phyloP scores from a whole-genome alignment of 2,888 invertebrate genomes.

The Eilema depressum region DNA sequence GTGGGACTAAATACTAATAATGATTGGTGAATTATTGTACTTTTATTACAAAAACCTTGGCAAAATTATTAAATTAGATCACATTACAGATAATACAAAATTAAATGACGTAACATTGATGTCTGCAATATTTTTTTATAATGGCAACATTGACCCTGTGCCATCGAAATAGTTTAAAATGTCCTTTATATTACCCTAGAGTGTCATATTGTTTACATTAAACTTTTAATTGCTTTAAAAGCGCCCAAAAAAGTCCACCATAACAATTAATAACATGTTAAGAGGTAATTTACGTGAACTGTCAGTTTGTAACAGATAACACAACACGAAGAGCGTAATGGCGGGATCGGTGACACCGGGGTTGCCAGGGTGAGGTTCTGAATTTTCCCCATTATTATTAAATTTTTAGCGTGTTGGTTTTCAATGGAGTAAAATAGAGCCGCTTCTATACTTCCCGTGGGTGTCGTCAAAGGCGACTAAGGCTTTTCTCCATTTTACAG shows the following conservation, averaged over 20 bases:
- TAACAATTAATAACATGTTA: constrained; percentile 72
- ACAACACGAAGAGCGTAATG: constrained; percentile 65
- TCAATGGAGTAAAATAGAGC: too few relatives aligned
- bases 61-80: background rate
- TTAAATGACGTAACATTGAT: background rate
- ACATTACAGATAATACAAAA: background rate
- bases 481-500: too few relatives aligned
- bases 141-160: constrained; percentile 10
- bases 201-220: constrained; percentile 54
- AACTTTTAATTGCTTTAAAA: constrained; percentile 51
- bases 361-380: background rate
- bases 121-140: background rate
- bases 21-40: too few relatives aligned
- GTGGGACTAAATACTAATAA: too few relatives aligned
- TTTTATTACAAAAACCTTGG: background rate
- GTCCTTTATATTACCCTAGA: constrained; percentile 37
- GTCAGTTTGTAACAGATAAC: constrained; percentile 72
- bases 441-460: too few relatives aligned
- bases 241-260: constrained; percentile 51
- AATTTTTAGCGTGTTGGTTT: too few relatives aligned
- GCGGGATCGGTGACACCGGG: constrained; percentile 59
- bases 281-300: constrained; percentile 73
- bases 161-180: constrained; percentile 30
- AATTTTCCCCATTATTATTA: background rate
- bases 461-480: too few relatives aligned